These are phyloP conservation scores for Bursaphelenchus mucronatus DNA, from an alignment of 1,140 invertebrate species.

Conservation along the genomic window DNA sequence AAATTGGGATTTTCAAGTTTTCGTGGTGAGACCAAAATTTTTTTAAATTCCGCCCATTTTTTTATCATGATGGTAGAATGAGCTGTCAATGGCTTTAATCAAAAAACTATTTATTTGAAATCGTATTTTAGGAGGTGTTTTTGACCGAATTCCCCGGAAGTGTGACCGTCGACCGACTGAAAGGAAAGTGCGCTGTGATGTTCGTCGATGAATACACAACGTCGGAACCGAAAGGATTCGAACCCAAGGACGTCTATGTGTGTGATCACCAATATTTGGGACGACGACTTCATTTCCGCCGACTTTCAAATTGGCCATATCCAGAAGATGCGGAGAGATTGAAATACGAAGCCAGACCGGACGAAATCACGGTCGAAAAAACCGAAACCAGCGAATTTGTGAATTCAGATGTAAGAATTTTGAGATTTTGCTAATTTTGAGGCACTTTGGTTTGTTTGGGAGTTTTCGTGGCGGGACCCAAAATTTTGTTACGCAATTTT, in stretches of 20 bases:
- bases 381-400: conserved; percentile 24
- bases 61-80: too few relatives aligned
- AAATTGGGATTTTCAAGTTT: background rate
- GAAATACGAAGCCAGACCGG: conserved; percentile 25
- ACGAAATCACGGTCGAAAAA: conserved; percentile 25
- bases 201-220: conserved; percentile 92
- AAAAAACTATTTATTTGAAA: conserved; percentile 3
- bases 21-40: background rate
- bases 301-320: conserved; percentile 40
- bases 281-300: conserved; percentile 46
- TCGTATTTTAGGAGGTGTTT: conserved; percentile 75
- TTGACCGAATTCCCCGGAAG: conserved; percentile 82
- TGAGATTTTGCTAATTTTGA: too few relatives aligned
- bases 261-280: conserved; percentile 87
- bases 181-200: conserved; percentile 87
- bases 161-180: conserved; percentile 77
- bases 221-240: conserved; percentile 68
- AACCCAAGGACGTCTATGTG: conserved; percentile 90
- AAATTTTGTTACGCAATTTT: too few relatives aligned
- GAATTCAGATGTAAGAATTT: too few relatives aligned
- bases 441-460: too few relatives aligned
- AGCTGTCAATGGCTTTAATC: background rate
- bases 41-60: background rate
- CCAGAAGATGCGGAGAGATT: conserved; percentile 31
- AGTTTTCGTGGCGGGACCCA: too few relatives aligned